phyloP scores from a whole-genome alignment of 2,888 invertebrate genomes.

The Scaptomyza caliginosa region DNA sequence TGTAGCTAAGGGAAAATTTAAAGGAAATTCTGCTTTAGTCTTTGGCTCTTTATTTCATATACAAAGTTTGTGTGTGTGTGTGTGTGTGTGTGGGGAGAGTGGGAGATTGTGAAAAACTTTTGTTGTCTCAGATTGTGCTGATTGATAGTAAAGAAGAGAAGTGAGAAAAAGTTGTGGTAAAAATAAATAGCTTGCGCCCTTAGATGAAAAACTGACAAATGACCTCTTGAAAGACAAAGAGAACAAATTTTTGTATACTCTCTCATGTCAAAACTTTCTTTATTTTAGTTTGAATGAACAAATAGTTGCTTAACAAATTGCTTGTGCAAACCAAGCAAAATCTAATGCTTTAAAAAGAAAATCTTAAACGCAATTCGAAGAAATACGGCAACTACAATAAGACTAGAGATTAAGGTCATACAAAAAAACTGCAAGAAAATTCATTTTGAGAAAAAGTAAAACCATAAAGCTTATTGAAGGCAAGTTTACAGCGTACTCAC shows the following conservation, averaged over 20 bases:
- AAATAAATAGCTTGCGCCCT: conserved; percentile 30
- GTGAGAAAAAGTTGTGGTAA: conserved; percentile 23
- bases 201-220: conserved; percentile 44
- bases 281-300: conserved; percentile 14
- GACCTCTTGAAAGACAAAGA: conserved; percentile 21
- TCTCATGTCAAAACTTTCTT: conserved; percentile 7
- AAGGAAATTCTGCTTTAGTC: conserved; percentile 14
- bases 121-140: conserved; percentile 49
- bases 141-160: conserved; percentile 48
- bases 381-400: no score
- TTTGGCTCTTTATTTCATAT: conserved; percentile 15
- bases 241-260: conserved; percentile 14
- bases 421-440: conserved; percentile 8
- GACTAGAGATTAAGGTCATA: background rate
- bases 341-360: no score
- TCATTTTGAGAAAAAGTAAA: conserved; percentile 13
- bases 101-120: conserved; percentile 26
- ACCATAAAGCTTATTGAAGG: conserved; percentile 15
- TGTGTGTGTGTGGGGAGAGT: background rate
- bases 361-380: no score
- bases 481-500: conserved; percentile 4
- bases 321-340: background rate
- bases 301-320: conserved; percentile 11
- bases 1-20: conserved; percentile 22
- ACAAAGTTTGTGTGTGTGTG: conserved; percentile 22